Percentiles rank a stretch among this genome's conserved stretches.
Conservation (phyloP, 2,113 vertebrate species). For the Ciconia stormi region DNA sequence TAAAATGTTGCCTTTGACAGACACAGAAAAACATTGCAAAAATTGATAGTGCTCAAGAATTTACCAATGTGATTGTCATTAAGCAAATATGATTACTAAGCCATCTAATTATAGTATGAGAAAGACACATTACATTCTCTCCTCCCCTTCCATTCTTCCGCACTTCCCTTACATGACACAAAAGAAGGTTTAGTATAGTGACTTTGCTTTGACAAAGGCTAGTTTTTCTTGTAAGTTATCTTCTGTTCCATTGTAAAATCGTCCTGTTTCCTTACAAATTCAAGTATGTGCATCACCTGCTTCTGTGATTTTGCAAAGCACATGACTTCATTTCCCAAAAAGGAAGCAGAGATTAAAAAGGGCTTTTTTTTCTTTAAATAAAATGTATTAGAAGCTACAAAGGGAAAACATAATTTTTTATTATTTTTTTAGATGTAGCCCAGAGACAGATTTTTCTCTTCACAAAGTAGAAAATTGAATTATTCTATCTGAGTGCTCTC, state of each 20-base stretch:
- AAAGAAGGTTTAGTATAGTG: background rate
- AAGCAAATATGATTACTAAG: background rate
- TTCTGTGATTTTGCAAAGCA: background rate
- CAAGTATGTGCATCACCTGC: background rate
- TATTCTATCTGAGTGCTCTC: conserved; percentile 34
- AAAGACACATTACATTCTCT: background rate
- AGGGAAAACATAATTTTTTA: conserved; percentile 4
- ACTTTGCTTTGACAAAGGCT: background rate
- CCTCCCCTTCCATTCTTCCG: background rate
- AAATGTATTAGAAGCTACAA: conserved; percentile 18
- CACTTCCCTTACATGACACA: background rate
- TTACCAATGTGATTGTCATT: background rate
- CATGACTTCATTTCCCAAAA: background rate
- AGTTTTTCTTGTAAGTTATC: background rate
- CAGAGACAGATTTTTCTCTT: conserved; percentile 48
- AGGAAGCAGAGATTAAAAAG: background rate
- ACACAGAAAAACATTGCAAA: background rate
- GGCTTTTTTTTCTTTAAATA: background rate
- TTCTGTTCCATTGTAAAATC: background rate
- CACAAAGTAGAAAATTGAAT: conserved; percentile 48
- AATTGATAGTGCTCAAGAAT: background rate
- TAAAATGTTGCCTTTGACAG: background rate
- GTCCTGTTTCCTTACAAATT: background rate
- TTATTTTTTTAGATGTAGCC: conserved; percentile 38
- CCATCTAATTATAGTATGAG: background rate